Evolutionary conservation across 2,113 vertebrate genomes (phyloP).

Genomic region (Myrmophylax atrothorax): DNA sequence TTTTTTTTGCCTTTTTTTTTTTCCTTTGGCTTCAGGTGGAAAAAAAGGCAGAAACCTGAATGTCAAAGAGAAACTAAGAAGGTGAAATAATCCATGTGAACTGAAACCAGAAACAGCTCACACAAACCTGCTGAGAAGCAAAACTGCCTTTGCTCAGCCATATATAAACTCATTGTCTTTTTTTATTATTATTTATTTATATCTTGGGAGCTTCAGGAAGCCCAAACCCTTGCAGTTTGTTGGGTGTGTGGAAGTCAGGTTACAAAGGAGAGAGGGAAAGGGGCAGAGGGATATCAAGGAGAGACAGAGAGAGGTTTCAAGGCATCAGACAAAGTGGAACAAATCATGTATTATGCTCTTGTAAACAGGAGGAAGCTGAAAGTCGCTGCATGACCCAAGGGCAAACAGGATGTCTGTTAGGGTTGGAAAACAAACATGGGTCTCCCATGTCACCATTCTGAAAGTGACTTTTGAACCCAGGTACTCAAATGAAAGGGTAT

Average conservation of each 20-base stretch:
- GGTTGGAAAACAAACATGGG: neutral
- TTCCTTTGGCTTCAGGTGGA: constrained; percentile 34
- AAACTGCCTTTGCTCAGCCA: constrained; percentile 37
- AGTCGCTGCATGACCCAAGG: neutral
- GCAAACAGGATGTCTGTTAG: constrained; percentile 52
- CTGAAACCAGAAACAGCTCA: constrained; percentile 72
- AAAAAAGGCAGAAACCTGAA: constrained; percentile 60
- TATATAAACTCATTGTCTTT: neutral
- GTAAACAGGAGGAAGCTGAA: constrained; percentile 14
- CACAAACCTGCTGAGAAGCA: constrained; percentile 65
- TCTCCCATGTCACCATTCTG: neutral
- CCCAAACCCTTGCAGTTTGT: neutral
- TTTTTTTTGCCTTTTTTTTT: neutral
- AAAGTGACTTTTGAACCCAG: neutral
- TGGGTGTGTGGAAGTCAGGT: neutral
- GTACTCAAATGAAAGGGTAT: neutral
- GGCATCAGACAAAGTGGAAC: neutral
- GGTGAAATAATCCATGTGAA: constrained; percentile 64
- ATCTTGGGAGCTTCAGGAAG: neutral
- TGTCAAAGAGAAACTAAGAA: constrained; percentile 69
- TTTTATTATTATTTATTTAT: neutral
- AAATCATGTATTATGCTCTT: neutral
- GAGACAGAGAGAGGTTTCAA: neutral
- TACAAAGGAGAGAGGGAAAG: neutral
- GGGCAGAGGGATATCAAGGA: neutral